These are phyloP conservation scores for Lophotriccus pileatus DNA, from an alignment of 2,797 vertebrate genomes.

Conservation along the genomic window DNA sequence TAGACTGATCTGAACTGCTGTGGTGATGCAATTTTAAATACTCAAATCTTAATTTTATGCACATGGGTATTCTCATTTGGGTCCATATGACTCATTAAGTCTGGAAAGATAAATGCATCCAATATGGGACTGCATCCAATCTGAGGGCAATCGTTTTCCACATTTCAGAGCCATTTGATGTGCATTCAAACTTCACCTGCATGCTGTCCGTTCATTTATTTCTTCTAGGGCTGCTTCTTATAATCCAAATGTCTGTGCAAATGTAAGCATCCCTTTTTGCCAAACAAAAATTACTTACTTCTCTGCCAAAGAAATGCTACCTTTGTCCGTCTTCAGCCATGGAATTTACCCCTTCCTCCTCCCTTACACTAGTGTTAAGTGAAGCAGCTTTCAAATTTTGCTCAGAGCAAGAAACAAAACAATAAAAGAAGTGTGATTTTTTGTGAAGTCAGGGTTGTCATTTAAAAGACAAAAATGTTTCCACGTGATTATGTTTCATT, in stretches of 20 bases:
- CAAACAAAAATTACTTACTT: background rate
- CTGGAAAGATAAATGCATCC: slow-evolving; percentile 10
- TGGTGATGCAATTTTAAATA: background rate
- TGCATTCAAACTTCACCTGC: background rate
- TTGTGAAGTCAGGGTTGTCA: background rate
- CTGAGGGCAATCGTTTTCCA: background rate
- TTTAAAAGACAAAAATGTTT: slow-evolving; percentile 9
- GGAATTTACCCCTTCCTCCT: background rate
- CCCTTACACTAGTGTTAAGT: background rate
- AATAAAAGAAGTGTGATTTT: background rate
- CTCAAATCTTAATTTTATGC: slow-evolving; percentile 4
- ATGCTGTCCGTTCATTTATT: background rate
- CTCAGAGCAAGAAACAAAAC: background rate
- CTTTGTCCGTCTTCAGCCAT: background rate
- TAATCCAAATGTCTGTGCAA: background rate
- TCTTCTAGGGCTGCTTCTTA: background rate
- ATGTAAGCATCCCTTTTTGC: background rate
- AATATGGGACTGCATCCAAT: background rate
- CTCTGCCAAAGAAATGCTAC: background rate
- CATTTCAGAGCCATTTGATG: background rate
- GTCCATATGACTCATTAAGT: background rate
- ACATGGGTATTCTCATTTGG: background rate
- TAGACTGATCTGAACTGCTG: background rate
- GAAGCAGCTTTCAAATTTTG: background rate
- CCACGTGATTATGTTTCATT: background rate